Evolutionary conservation across 2,797 vertebrate genomes (phyloP), one percentile per base, ranked within the genome.

Genomic region (Tympanoctomys barrerae): DNA sequence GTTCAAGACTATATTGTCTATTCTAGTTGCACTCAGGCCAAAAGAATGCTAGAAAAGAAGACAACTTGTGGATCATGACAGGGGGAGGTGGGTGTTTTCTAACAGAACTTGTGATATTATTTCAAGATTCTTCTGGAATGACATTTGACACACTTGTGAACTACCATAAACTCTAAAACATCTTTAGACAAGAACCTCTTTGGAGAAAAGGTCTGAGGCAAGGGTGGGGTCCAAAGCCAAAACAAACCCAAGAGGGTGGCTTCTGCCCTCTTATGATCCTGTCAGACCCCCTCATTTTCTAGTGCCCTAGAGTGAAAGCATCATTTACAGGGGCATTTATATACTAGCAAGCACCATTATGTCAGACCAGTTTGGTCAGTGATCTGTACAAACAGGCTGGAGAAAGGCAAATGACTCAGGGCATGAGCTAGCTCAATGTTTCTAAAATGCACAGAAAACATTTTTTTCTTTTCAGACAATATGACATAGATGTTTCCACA

Each of bases 291-390:
- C 78, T 95, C 94, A 94, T 92, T 42, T 87, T 94, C 82, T 66
- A 92, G 83, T 39, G 52, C 70, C 75, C 46, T 5, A 82, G 28
- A 95, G 87, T 95, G 90, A 93, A 90, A 94, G 24, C 75, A 78
- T 49, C 57, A n/a, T 91, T 92, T 94, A 91, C 49, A 86, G 89
- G 82, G 71, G 83, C 90, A 95, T 91, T 96, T 95, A 94, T 78
- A 93, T 85, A 52, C 95, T 95, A 95, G 94, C 94, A 95, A 64
- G 79, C 87, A 91, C 61, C 71, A 96, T 59, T 91, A 90, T 62
- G 94, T 88, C 92, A 97, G 96, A 98, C 94, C 94, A 97, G 94
- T 97, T 96, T 95, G 92, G 94, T 96, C 92, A 96, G 87, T 94
- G 81, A 97, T 94, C 92, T 97, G 95, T 93, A 95, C 92, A 89